Conservation (phyloP, 2,113 vertebrate species). For the Azemiops feae region DNA sequence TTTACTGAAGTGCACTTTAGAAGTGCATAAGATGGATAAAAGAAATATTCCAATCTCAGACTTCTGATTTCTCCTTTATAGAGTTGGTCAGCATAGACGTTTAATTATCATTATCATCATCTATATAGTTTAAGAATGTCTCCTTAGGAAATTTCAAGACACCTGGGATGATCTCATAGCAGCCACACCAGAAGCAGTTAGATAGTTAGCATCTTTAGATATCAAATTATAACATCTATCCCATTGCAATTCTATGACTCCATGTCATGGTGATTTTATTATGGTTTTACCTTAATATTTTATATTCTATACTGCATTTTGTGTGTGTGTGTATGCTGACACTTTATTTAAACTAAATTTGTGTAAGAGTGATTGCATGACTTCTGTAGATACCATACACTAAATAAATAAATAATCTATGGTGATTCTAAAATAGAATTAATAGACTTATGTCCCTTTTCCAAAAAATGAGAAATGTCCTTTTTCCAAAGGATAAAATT, state of each 20-base stretch:
- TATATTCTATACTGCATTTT: background rate
- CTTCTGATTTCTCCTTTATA: background rate
- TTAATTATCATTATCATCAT: background rate
- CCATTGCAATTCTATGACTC: no score
- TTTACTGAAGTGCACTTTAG: background rate
- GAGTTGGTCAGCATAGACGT: background rate
- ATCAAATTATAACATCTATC: no score
- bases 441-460: background rate
- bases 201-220: no score
- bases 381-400: background rate
- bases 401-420: background rate
- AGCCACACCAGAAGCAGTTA: no score
- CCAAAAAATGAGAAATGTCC: background rate
- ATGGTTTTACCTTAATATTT: background rate
- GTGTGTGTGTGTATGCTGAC: no score
- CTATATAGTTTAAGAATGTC: background rate
- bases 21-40: background rate
- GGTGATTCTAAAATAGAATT: slow-evolving; percentile 6
- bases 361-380: background rate
- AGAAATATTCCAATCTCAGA: background rate
- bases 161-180: no score
- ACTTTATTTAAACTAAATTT: background rate
- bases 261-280: no score
- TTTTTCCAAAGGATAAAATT: background rate
- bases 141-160: no score